Conservation (phyloP, 2,113 vertebrate genomes). For the Pseudopipra pipra region DNA sequence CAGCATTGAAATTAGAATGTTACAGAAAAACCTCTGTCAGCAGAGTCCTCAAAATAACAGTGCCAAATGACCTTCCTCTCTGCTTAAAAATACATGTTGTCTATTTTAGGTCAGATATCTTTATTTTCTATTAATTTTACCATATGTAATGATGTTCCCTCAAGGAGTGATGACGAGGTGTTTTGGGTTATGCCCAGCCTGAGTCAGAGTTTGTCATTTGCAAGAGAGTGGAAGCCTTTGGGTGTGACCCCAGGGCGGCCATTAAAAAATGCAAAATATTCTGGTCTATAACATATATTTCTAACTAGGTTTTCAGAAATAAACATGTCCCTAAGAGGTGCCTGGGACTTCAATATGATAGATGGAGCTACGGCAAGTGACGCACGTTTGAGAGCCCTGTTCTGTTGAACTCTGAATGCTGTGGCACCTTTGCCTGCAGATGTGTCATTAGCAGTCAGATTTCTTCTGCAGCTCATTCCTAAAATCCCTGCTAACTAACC, state of each 20-base stretch:
- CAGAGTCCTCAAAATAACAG: conserved; percentile 53
- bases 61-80: not conserved
- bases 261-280: not conserved
- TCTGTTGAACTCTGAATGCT: not conserved
- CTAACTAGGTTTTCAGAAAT: not conserved
- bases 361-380: not conserved
- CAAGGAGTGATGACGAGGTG: not conserved
- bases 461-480: not conserved
- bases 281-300: not conserved
- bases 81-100: not conserved
- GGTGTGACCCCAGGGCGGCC: not conserved
- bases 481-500: not conserved
- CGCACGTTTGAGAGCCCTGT: accelerated
- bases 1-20: conserved; percentile 57
- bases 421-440: not conserved
- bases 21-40: conserved; percentile 65
- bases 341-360: not conserved
- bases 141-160: not conserved
- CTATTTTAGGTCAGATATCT: conserved; percentile 21
- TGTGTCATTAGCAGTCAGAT: not conserved
- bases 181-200: not conserved
- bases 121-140: not conserved
- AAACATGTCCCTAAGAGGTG: not conserved
- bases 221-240: not conserved
- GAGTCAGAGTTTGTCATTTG: not conserved